Evolutionary conservation across 1,140 invertebrate species (phyloP).

Genomic region (Manduca sexta): DNA sequence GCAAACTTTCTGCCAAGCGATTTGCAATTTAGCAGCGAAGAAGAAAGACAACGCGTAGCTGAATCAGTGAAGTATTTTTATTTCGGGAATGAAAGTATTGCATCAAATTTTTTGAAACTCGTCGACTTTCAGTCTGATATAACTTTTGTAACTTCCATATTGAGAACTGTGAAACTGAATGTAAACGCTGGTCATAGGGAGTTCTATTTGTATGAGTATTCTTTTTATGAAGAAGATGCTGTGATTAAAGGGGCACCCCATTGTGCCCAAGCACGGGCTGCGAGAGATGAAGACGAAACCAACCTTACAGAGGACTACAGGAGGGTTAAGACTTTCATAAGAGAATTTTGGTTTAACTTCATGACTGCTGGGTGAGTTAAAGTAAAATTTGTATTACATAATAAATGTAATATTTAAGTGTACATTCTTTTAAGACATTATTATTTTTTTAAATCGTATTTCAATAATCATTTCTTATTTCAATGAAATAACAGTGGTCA

Average conservation of each 20-base stretch:
- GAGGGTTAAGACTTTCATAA: conserved; percentile 14
- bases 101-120: conserved; percentile 6
- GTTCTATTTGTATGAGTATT: conserved; percentile 27
- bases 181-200: conserved; percentile 12
- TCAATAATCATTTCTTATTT: too few species aligned
- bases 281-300: conserved; percentile 2
- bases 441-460: too few species aligned
- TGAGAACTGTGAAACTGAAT: conserved; percentile 10
- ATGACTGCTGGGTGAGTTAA: conserved; percentile 16
- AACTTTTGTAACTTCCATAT: conserved; percentile 9
- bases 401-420: too few species aligned
- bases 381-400: too few species aligned
- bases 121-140: conserved; percentile 22
- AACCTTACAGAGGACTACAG: conserved; percentile 4
- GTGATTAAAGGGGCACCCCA: conserved; percentile 17
- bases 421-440: too few species aligned
- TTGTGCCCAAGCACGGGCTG: conserved; percentile 11
- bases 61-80: conserved; percentile 19
- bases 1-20: conserved; percentile 21
- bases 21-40: conserved; percentile 14
- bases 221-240: conserved; percentile 11
- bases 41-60: conserved; percentile 16
- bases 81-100: conserved; percentile 13
- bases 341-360: conserved; percentile 21
- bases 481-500: too few species aligned